These are phyloP conservation scores for Pyrrhia umbra DNA, from an alignment of 2,888 invertebrate species.

Conservation along the genomic window DNA sequence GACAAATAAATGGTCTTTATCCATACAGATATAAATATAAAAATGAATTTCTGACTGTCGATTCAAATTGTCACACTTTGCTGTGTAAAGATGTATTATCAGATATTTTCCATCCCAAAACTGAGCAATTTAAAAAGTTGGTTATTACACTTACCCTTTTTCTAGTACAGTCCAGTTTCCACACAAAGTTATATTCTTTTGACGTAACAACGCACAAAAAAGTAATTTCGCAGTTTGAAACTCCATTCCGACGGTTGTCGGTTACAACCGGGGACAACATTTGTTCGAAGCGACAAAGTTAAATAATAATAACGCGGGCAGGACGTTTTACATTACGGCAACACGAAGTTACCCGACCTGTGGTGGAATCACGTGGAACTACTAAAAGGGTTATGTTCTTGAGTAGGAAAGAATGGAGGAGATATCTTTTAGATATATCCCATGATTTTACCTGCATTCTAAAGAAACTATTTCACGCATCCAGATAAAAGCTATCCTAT, in stretches of 20 bases:
- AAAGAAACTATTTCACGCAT: too few relatives aligned
- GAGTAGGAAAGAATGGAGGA: conserved; percentile 36
- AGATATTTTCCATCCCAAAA: not conserved
- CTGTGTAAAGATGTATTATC: too few relatives aligned
- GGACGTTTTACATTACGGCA: conserved; percentile 68
- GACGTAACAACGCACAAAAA: conserved; percentile 60
- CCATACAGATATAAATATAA: too few relatives aligned
- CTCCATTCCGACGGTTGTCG: conserved; percentile 60
- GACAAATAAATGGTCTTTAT: too few relatives aligned
- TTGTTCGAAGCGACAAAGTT: conserved; percentile 68
- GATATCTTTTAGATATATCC: not conserved
- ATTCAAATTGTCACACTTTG: too few relatives aligned
- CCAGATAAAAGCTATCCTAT: too few relatives aligned
- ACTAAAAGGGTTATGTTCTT: conserved; percentile 57
- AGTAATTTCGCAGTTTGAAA: conserved; percentile 64
- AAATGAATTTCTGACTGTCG: too few relatives aligned
- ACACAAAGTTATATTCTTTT: conserved; percentile 42
- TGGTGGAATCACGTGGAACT: conserved; percentile 60
- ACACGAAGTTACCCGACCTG: conserved; percentile 62
- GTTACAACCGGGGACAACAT: conserved; percentile 58
- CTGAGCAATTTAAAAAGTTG: not conserved
- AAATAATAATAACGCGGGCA: conserved; percentile 69
- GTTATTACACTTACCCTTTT: conserved; percentile 19
- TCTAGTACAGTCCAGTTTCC: conserved; percentile 5
- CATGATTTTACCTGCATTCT: too few relatives aligned